Evolutionary conservation across 2,797 vertebrate genomes (phyloP).

Genomic region (Halcyon chelicuti): DNA sequence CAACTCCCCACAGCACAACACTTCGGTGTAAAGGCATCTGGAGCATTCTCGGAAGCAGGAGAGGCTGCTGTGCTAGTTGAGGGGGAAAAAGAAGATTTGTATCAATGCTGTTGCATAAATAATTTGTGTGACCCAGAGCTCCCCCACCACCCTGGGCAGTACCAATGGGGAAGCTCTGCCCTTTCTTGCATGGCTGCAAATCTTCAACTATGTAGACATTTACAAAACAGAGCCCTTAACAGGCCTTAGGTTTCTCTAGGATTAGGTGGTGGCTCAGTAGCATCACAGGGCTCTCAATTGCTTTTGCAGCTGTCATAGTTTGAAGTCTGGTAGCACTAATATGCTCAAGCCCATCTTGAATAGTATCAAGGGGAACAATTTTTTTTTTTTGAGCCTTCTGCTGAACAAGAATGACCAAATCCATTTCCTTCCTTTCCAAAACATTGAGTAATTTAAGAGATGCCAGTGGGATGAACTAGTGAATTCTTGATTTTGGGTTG

Average conservation of each 20-base stretch:
- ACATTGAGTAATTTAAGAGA: neutral
- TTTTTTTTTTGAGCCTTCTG: neutral
- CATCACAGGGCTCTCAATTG: neutral
- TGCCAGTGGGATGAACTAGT: neutral
- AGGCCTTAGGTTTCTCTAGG: neutral
- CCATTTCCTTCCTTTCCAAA: neutral
- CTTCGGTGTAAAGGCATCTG: too few species aligned
- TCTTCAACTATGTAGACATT: neutral
- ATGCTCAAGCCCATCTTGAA: neutral
- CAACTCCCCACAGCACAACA: too few species aligned
- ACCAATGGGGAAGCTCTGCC: neutral
- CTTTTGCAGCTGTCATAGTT: neutral
- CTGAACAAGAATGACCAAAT: neutral
- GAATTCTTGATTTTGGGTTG: neutral
- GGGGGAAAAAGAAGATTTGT: neutral
- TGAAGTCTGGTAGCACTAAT: neutral
- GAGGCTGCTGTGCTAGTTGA: rapidly evolving
- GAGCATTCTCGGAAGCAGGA: neutral
- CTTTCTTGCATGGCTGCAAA: neutral
- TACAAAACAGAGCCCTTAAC: neutral
- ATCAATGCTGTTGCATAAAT: neutral
- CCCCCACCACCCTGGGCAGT: too few species aligned
- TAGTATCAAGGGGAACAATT: neutral
- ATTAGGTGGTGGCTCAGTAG: neutral
- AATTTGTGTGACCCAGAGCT: neutral